Percentiles rank a stretch among this genome's conserved stretches.
Evolutionary conservation across 2,113 vertebrate species (phyloP).

Genomic region (Taurulus bubalis): DNA sequence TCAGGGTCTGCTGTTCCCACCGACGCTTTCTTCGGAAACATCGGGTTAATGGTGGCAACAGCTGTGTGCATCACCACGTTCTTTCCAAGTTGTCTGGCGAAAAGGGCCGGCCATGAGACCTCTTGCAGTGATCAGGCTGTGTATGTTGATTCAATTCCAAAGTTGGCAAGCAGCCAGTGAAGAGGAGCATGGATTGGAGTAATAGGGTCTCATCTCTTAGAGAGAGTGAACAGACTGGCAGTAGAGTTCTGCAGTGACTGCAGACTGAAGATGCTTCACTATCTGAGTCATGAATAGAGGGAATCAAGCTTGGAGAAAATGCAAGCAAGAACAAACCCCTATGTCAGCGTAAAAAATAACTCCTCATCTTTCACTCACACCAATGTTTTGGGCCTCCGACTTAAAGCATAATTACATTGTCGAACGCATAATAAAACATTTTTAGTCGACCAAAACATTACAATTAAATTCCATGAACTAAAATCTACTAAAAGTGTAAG

Average conservation of each 20-base stretch:
- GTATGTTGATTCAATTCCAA: not conserved
- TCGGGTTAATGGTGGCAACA: constrained; percentile 46
- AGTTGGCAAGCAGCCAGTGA: not conserved
- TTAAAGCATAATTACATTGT: not conserved
- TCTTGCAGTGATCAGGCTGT: constrained; percentile 21
- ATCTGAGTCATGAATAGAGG: constrained; percentile 14
- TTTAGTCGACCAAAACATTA: too few species aligned
- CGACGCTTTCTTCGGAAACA: constrained; percentile 3
- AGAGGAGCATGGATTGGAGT: not conserved
- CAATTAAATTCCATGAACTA: too few species aligned
- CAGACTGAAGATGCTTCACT: not conserved
- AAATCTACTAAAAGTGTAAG: too few species aligned
- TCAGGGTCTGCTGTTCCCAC: constrained; percentile 31
- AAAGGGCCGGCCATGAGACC: constrained; percentile 7
- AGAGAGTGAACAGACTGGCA: not conserved
- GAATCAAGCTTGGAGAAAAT: not conserved
- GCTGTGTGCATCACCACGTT: constrained; percentile 41
- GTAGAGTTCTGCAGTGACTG: not conserved
- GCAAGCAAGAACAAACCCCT: not conserved
- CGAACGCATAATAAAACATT: too few species aligned
- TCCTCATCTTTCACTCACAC: not conserved
- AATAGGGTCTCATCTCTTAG: not conserved
- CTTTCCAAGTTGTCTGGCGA: constrained; percentile 39
- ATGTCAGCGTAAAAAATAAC: not conserved
- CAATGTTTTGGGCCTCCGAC: not conserved